These are phyloP conservation scores for Centropyge bicolor DNA, from an alignment of 2,797 vertebrate species.

Conservation along the genomic window DNA sequence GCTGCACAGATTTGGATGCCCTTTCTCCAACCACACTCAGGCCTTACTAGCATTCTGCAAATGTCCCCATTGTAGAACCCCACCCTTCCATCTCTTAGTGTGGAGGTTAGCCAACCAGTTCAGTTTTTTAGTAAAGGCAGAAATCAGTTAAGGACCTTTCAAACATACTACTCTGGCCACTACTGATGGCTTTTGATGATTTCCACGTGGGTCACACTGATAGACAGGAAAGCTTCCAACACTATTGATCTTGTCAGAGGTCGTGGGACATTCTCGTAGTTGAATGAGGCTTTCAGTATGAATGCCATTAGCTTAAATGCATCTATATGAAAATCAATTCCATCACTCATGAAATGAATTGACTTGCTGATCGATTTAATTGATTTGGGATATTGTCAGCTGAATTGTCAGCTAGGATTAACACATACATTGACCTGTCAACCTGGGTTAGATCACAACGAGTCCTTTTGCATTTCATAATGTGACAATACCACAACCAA, in stretches of 20 bases:
- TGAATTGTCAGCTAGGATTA: constrained; percentile 10
- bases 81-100: not conserved
- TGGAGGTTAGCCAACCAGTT: not conserved
- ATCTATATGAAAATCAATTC: constrained; percentile 41
- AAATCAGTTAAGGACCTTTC: not conserved
- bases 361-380: constrained; percentile 37
- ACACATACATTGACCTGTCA: constrained; percentile 10
- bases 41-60: constrained; percentile 16
- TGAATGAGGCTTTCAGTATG: constrained; percentile 28
- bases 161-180: not conserved
- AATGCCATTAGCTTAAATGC: constrained; percentile 64
- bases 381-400: constrained; percentile 42
- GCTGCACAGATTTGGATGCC: constrained; percentile 54
- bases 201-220: constrained; percentile 29
- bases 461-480: not conserved
- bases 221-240: constrained; percentile 10
- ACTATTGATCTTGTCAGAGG: constrained; percentile 54
- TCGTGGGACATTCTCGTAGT: constrained; percentile 37
- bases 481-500: not conserved
- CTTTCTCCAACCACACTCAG: constrained; percentile 32
- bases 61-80: not conserved
- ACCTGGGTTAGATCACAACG: not conserved
- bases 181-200: constrained; percentile 2
- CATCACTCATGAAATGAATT: constrained; percentile 29
- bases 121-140: not conserved